Conservation (phyloP, 2,797 vertebrate genomes). For the Cossypha heuglini region DNA sequence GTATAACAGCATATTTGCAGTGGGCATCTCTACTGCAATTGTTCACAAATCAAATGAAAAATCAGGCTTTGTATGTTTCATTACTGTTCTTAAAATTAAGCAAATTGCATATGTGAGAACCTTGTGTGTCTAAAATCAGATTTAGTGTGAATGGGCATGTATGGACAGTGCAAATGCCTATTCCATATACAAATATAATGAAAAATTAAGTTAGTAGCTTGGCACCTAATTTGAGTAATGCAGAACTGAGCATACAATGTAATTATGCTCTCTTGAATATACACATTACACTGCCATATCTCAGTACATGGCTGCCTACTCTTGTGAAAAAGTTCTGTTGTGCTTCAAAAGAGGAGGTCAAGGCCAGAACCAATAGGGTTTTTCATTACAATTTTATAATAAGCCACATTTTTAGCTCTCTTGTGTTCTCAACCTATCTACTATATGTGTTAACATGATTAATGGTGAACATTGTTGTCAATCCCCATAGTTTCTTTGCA, state of each 20-base stretch:
- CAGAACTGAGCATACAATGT: neutral
- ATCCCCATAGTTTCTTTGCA: neutral
- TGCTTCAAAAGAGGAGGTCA: neutral
- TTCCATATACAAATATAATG: slow-evolving; percentile 12
- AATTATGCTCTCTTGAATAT: neutral
- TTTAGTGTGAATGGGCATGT: neutral
- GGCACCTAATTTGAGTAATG: neutral
- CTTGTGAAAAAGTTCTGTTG: neutral
- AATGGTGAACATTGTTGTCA: neutral
- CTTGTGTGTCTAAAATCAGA: slow-evolving; percentile 13
- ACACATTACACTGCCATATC: neutral
- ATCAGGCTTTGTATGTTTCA: slow-evolving; percentile 2
- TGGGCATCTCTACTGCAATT: neutral
- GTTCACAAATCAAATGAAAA: slow-evolving; percentile 2
- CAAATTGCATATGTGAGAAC: slow-evolving; percentile 8
- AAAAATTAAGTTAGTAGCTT: slow-evolving; percentile 15
- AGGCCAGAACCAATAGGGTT: neutral
- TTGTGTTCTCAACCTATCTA: neutral
- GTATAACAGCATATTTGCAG: neutral
- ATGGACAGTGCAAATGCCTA: neutral
- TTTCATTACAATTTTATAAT: neutral
- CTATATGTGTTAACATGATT: neutral
- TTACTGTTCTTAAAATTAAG: slow-evolving; percentile 19
- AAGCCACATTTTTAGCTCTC: neutral
- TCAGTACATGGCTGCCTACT: neutral